phyloP scores from a whole-genome alignment of 2,797 vertebrate genomes.

The Mus spretus region DNA sequence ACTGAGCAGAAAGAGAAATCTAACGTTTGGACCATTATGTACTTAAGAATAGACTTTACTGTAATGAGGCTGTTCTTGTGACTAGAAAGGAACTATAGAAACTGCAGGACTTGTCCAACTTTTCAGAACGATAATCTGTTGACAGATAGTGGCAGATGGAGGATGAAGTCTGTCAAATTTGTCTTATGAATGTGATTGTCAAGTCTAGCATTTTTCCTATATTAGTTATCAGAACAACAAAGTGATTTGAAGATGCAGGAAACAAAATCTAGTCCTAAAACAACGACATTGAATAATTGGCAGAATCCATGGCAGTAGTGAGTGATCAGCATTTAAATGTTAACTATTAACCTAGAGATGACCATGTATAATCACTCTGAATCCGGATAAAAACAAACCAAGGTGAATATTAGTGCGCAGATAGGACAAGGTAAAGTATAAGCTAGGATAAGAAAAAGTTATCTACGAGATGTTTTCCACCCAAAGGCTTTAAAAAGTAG shows the following conservation, averaged over 20 bases:
- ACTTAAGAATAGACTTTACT: background rate
- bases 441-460: background rate
- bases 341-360: conserved; percentile 29
- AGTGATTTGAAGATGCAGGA: conserved; percentile 24
- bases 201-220: background rate
- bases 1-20: background rate
- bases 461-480: background rate
- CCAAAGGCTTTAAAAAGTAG: background rate
- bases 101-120: background rate
- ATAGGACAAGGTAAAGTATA: background rate
- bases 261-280: conserved; percentile 40
- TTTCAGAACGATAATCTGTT: conserved; percentile 2
- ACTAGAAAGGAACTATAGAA: background rate
- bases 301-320: background rate
- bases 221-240: conserved; percentile 17
- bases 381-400: conserved; percentile 34
- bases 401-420: background rate
- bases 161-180: background rate
- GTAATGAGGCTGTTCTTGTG: background rate
- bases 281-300: background rate
- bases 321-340: background rate
- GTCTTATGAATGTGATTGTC: background rate
- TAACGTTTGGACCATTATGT: background rate
- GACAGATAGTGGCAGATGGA: background rate
- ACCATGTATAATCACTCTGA: background rate